These are phyloP conservation scores for Ormyrus rosae DNA, from an alignment of 2,888 invertebrate genomes.

Conservation along the genomic window DNA sequence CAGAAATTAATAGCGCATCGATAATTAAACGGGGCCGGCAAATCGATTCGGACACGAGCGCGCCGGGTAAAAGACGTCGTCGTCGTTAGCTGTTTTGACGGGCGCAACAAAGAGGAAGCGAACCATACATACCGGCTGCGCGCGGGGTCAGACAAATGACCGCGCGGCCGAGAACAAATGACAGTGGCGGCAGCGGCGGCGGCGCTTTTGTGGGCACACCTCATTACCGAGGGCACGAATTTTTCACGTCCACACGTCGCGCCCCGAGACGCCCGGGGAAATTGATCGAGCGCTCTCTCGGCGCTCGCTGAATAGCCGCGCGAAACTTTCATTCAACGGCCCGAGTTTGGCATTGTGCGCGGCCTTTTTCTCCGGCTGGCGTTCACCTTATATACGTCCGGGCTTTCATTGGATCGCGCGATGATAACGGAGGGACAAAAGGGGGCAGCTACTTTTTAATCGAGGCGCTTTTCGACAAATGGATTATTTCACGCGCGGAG, in stretches of 20 bases:
- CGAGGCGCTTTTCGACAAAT: too few relatives aligned
- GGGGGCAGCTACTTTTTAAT: too few relatives aligned
- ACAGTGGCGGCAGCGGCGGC: conserved; percentile 68
- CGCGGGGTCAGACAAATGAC: conserved; percentile 70
- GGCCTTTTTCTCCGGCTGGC: too few relatives aligned
- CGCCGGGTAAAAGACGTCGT: neutral
- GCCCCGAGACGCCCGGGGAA: conserved; percentile 61
- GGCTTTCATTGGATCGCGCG: too few relatives aligned
- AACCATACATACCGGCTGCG: neutral
- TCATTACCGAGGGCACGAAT: conserved; percentile 72
- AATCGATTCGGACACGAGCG: conserved; percentile 1
- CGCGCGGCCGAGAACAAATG: conserved; percentile 71
- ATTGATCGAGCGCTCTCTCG: conserved; percentile 59
- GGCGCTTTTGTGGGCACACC: conserved; percentile 68
- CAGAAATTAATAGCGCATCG: conserved; percentile 49
- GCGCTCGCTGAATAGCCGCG: neutral
- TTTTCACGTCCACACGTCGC: conserved; percentile 68
- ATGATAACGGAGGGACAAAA: too few relatives aligned
- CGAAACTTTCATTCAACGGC: too few relatives aligned
- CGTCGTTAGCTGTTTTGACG: conserved; percentile 70
- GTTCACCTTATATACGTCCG: too few relatives aligned
- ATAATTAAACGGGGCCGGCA: conserved; percentile 50
- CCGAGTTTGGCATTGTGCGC: too few relatives aligned
- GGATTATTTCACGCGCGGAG: too few relatives aligned
- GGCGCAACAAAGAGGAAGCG: conserved; percentile 65